A percentile compares a stretch with the other conserved stretches of the same genome.
Conservation (phyloP, 1,140 invertebrate species). For the Euwallacea similis region DNA sequence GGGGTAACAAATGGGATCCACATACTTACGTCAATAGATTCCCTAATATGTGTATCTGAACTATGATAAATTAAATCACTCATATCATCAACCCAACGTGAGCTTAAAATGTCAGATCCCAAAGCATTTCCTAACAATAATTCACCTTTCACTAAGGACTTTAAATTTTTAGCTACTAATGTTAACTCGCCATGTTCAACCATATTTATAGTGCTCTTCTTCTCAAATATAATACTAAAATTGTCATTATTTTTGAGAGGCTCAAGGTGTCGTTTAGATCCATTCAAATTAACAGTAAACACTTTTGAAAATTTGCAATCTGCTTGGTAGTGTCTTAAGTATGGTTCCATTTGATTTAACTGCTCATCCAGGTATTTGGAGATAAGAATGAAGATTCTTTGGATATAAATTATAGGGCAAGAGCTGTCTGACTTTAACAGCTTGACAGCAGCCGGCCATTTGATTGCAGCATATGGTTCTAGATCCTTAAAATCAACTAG, state of each 20-base stretch:
- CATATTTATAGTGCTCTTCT: not conserved
- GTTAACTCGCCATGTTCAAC: not conserved
- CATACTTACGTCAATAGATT: conserved; percentile 25
- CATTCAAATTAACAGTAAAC: conserved; percentile 18
- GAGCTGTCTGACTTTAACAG: not conserved
- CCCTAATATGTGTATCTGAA: conserved; percentile 20
- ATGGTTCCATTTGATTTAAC: conserved; percentile 1
- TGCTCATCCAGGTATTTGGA: conserved; percentile 5
- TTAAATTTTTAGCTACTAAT: conserved; percentile 6
- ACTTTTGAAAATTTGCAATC: conserved; percentile 5
- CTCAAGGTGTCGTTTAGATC: conserved; percentile 13
- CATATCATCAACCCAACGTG: conserved; percentile 8
- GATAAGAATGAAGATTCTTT: conserved; percentile 24
- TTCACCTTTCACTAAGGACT: conserved; percentile 15
- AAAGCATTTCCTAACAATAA: conserved; percentile 2
- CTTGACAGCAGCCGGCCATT: conserved; percentile 15
- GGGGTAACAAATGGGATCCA: not conserved
- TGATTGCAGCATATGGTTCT: not conserved
- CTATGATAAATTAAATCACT: conserved; percentile 21
- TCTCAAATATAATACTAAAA: not conserved
- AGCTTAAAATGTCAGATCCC: conserved; percentile 7
- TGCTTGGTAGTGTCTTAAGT: conserved; percentile 11
- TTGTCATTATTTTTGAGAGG: not conserved
- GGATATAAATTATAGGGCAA: conserved; percentile 9
- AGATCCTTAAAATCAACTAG: not conserved